Conservation (phyloP, 2,888 invertebrate species). For the Rhagonycha fulva region DNA sequence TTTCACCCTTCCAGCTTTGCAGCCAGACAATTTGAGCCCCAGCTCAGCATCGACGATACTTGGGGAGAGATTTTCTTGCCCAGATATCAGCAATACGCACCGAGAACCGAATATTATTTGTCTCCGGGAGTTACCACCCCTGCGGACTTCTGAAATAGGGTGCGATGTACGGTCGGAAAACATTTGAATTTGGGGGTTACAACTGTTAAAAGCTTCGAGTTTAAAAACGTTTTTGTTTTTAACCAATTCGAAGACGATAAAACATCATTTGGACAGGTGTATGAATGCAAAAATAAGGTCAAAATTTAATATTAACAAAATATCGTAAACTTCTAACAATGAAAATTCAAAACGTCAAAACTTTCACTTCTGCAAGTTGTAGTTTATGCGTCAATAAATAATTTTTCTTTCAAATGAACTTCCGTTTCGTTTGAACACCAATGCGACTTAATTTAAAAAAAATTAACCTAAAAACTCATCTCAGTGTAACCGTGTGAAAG, state of each 20-base stretch:
- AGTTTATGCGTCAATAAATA: not conserved
- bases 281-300: not conserved
- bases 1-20: conserved; percentile 13
- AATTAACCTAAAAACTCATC: conserved; percentile 25
- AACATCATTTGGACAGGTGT: not conserved
- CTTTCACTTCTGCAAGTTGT: conserved; percentile 7
- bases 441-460: not conserved
- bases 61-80: conserved; percentile 1
- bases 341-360: not conserved
- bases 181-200: conserved; percentile 5
- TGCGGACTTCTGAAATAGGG: conserved; percentile 18
- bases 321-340: not conserved
- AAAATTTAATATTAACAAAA: not conserved
- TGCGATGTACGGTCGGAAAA: conserved; percentile 8
- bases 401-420: not conserved
- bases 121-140: conserved; percentile 13
- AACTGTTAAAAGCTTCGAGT: too few relatives aligned
- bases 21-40: conserved; percentile 23
- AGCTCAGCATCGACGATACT: conserved; percentile 13
- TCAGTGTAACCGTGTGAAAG: conserved; percentile 29
- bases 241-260: too few relatives aligned
- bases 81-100: conserved; percentile 16
- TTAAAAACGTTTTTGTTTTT: too few relatives aligned
- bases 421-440: conserved; percentile 1
- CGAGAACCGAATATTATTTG: conserved; percentile 16